Conservation (phyloP, 1,140 invertebrate genomes). For the Heliconius himera region DNA sequence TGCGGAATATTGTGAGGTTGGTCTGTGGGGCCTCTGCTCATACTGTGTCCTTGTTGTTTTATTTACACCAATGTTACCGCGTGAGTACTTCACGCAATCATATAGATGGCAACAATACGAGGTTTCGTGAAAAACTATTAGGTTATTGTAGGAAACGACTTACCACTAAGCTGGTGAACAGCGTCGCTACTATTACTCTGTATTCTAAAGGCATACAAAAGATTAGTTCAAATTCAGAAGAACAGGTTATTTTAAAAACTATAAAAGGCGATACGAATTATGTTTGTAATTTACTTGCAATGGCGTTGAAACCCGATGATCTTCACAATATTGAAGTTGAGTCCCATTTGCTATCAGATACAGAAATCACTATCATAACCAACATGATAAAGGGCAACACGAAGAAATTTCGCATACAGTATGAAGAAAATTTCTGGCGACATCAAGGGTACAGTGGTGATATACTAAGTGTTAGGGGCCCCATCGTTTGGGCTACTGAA, state of each 20-base stretch:
- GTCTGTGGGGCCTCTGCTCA: slow-evolving; percentile 64
- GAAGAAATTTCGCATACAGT: slow-evolving; percentile 65
- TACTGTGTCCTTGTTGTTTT: slow-evolving; percentile 68
- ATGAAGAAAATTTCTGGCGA: slow-evolving; percentile 64
- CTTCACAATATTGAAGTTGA: slow-evolving; percentile 59
- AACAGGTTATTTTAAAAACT: slow-evolving; percentile 68
- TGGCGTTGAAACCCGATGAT: slow-evolving; percentile 69
- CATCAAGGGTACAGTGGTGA: slow-evolving; percentile 67
- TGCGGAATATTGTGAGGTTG: slow-evolving; percentile 63
- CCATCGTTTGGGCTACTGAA: slow-evolving; percentile 73
- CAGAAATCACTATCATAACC: slow-evolving; percentile 42
- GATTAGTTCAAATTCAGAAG: slow-evolving; percentile 61
- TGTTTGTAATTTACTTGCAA: slow-evolving; percentile 67
- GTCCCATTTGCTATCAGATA: slow-evolving; percentile 52
- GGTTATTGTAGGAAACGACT: slow-evolving; percentile 67
- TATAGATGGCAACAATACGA: slow-evolving; percentile 66
- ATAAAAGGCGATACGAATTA: slow-evolving; percentile 67
- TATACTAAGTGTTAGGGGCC: slow-evolving; percentile 67
- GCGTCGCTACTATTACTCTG: slow-evolving; percentile 62
- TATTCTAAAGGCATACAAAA: slow-evolving; percentile 58
- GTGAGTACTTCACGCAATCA: slow-evolving; percentile 59
- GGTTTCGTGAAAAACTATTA: slow-evolving; percentile 66
- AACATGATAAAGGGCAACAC: slow-evolving; percentile 54
- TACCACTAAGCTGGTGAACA: slow-evolving; percentile 56
- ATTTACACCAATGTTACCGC: slow-evolving; percentile 71